These are phyloP conservation scores for Puntigrus tetrazona DNA, from an alignment of 2,113 vertebrate genomes.

Conservation along the genomic window DNA sequence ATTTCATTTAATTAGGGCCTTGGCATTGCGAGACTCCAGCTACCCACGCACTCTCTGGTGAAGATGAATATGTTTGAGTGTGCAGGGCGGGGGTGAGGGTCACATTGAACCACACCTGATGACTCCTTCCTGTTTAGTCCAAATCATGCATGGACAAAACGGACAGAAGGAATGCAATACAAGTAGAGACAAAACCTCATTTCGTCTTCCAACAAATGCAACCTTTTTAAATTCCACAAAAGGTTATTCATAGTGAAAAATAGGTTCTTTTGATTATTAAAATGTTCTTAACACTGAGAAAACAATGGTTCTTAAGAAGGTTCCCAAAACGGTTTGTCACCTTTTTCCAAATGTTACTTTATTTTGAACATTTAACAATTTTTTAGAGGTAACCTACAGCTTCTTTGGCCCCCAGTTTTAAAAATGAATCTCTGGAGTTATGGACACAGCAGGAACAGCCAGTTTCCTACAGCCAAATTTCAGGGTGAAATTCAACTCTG, in stretches of 20 bases:
- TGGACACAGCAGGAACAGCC: conserved; percentile 44
- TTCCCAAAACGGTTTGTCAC: background rate
- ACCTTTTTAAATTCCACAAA: background rate
- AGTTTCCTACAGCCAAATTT: conserved; percentile 43
- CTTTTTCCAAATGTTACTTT: background rate
- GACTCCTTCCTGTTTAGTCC: conserved; percentile 28
- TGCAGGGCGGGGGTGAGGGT: conserved; percentile 58
- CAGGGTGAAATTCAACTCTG: conserved; percentile 42
- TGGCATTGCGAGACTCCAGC: conserved; percentile 57
- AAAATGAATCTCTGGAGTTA: conserved; percentile 54
- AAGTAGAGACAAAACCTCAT: background rate
- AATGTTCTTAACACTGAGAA: background rate
- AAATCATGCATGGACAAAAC: background rate
- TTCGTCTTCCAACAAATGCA: background rate
- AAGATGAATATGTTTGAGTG: conserved; percentile 57
- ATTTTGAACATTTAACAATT: background rate
- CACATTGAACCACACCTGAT: conserved; percentile 62
- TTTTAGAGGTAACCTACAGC: background rate
- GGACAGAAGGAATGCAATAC: background rate
- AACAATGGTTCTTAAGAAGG: background rate
- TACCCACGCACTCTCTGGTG: conserved; percentile 58
- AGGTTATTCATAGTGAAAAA: background rate
- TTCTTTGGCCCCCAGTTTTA: conserved; percentile 39
- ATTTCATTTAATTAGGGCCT: conserved; percentile 58
- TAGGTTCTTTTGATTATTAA: no score